Evolutionary conservation across 2,888 invertebrate genomes (phyloP), one percentile per base, ranked within the genome.

Genomic region (Cephus pulcher): DNA sequence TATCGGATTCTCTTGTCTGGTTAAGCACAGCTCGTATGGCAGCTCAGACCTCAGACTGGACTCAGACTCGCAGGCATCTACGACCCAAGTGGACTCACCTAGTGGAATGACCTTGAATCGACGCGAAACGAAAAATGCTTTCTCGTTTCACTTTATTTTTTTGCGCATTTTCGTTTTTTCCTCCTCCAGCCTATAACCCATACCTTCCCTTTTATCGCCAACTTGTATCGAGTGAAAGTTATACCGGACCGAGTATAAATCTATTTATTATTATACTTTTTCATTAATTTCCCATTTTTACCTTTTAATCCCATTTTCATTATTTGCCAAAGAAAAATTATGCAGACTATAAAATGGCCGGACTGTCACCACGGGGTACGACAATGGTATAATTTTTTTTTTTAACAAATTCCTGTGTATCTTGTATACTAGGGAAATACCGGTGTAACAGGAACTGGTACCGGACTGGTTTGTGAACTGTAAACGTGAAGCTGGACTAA

Each of bases 1-100:
- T 32, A 33, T 71, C 71, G 71, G 71, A 71, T 32, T 71, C 71
- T 71, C 33, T 71, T 56, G 56, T 56, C 56, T 23, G 56, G 56
- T 56, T 56, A 9, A 56, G 56, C 56, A 23, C 56, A 2, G 56
- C 56, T 56, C 56, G 2, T 2, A 56, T 23, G 56, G 56, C 56
- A 56, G 56, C 56, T 23, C 56, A 23, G 56, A 40, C 35, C 40
- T 37, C 37, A 37, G 15, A 37, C 37, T 37, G 4, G 37, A 40
- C 15, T 56, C 56, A 56, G 56, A 56, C 56, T 23, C 2, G 56
- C 56, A 23, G 56, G 9, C 56, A 23, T 6, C 56, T 6, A 9
- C 23, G 56, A 15, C 6, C 23, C 2, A 6, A 23, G 56, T 40
- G 6, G 15, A 2, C 23, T 40, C 56, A 23, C 23, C 56, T 9